Evolutionary conservation across 1,140 invertebrate genomes (phyloP), one percentile per base, ranked within the genome.

Genomic region (Drosophila neocordata): DNA sequence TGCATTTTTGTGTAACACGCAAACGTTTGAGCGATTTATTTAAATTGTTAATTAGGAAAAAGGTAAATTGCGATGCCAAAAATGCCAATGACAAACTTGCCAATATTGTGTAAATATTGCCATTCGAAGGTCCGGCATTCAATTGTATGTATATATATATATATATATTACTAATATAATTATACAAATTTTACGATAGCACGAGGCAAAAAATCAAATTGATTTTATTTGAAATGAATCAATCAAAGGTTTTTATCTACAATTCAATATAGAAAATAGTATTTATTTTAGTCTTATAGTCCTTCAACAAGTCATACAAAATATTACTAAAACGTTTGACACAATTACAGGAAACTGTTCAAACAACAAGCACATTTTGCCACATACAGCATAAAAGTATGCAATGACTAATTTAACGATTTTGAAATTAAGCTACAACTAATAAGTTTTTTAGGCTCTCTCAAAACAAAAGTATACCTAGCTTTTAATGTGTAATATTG

Each of bases 11-110:
- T 77, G 81, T 87, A 72, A 66, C 63, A 38, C 59, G 71, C 77
- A 77, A 90, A 83, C 63, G 67, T 31, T 55, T 70, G 51, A 37
- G 67, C 83, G 83, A 87, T 87, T 90, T 90, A 90, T 90, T 90
- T 90, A 88, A 90, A 90, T 90, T 90, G 87, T 90, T 90, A 90
- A 90, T 90, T 90, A 90, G 87, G 79, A 88, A 88, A 82, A 68
- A 48, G 41, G 68, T 79, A 87, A 56, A 87, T 88, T 76, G 70
- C 78, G 76, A 68, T 73, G 71, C 65, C 73, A 66, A 73, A 31
- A 66, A 69, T 62, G 77, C 41, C 41, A 48, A 75, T 87, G 78
- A 70, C 70, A 68, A 75, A 72, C 62, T 70, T 48, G 41, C 41
- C 12, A 48, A 27, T 37, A 15, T 24, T 15, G 57, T 11, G 22